Evolutionary conservation across 2,888 invertebrate genomes (phyloP).

Genomic region (Macrosoma leucophasiata): DNA sequence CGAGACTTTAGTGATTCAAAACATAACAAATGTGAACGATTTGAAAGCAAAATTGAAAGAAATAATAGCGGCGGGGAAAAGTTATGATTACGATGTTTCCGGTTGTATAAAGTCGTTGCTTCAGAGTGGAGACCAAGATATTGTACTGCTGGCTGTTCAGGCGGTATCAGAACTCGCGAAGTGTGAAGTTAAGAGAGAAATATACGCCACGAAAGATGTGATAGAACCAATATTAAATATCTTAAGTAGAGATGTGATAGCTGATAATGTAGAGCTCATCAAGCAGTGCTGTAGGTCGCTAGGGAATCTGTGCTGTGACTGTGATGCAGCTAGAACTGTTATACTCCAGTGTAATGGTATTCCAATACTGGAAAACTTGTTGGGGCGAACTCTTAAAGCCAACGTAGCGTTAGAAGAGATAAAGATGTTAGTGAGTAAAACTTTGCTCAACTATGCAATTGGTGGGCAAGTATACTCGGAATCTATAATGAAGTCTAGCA

Average conservation of each 20-base stretch:
- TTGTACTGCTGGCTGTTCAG: conserved; percentile 77
- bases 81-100: conserved; percentile 63
- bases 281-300: conserved; percentile 88
- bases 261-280: conserved; percentile 70
- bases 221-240: conserved; percentile 76
- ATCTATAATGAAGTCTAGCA: conserved; percentile 70
- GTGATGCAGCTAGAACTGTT: conserved; percentile 80
- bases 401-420: conserved; percentile 56
- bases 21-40: conserved; percentile 53
- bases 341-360: conserved; percentile 70
- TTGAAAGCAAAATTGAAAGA: conserved; percentile 62
- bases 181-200: conserved; percentile 82
- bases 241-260: conserved; percentile 48
- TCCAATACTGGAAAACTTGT: conserved; percentile 51
- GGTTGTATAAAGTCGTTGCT: conserved; percentile 59
- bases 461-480: conserved; percentile 82
- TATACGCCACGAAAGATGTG: conserved; percentile 78
- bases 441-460: conserved; percentile 86
- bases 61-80: conserved; percentile 59
- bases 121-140: conserved; percentile 59
- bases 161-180: conserved; percentile 89
- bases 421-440: conserved; percentile 81
- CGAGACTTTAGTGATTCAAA: conserved; percentile 57
- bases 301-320: conserved; percentile 93
- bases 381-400: conserved; percentile 44